Percentiles rank a stretch among this genome's conserved stretches.
Evolutionary conservation across 2,113 vertebrate species (phyloP).

Genomic region (Albula goreensis): DNA sequence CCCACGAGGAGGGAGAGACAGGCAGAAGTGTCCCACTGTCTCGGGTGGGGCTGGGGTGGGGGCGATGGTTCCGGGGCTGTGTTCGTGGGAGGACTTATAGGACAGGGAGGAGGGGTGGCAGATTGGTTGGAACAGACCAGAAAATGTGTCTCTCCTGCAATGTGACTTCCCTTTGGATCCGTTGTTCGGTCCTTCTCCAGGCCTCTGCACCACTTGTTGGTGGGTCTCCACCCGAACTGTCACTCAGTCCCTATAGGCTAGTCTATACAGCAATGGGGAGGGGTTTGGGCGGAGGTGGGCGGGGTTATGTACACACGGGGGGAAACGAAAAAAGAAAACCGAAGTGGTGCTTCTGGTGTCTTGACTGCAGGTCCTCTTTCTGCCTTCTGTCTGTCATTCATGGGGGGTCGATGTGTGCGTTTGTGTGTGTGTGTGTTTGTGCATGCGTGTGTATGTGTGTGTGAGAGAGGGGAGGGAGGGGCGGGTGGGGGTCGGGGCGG

Average conservation of each 20-base stretch:
- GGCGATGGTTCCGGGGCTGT: background rate
- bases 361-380: slow-evolving; percentile 59
- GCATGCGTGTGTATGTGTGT: background rate
- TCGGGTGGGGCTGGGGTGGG: slow-evolving; percentile 30
- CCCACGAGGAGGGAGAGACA: background rate
- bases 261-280: slow-evolving; percentile 75
- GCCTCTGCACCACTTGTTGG: background rate
- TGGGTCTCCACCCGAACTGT: slow-evolving; percentile 36
- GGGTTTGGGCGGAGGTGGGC: slow-evolving; percentile 19
- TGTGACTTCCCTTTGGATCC: slow-evolving; percentile 13
- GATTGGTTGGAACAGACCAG: background rate
- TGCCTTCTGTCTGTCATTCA: slow-evolving; percentile 42
- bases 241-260: slow-evolving; percentile 76
- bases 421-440: background rate
- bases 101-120: background rate
- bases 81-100: background rate
- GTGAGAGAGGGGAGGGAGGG: background rate
- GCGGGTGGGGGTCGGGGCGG: slow-evolving; percentile 17
- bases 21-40: slow-evolving; percentile 40
- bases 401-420: background rate
- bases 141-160: slow-evolving; percentile 3
- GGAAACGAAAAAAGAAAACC: slow-evolving; percentile 74
- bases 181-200: slow-evolving; percentile 26
- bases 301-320: slow-evolving; percentile 73
- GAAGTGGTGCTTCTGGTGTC: slow-evolving; percentile 80